These are phyloP conservation scores for Melanophora roralis DNA, from an alignment of 2,888 invertebrate genomes.

Conservation along the genomic window DNA sequence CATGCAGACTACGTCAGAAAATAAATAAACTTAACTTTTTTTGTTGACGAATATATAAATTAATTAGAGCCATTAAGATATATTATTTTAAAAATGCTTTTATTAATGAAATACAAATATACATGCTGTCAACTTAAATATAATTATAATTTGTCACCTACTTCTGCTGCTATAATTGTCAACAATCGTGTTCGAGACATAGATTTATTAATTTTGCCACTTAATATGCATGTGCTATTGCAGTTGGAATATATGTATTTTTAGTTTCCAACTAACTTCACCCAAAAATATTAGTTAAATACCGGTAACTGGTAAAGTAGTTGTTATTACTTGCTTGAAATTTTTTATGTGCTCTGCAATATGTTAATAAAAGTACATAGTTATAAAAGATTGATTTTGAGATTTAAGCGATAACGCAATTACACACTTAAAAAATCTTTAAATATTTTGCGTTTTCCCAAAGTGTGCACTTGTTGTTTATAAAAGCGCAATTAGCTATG, in stretches of 20 bases:
- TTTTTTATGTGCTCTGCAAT: background rate
- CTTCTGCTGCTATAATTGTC: slow-evolving; percentile 21
- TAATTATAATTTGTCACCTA: slow-evolving; percentile 6
- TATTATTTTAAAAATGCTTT: background rate
- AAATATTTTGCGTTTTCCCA: no score
- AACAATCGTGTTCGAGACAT: slow-evolving; percentile 12
- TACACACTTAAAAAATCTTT: no score
- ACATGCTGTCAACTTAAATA: background rate
- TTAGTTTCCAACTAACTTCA: background rate
- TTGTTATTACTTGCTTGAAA: background rate
- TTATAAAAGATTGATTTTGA: background rate
- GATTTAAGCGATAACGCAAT: background rate
- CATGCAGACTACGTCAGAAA: background rate
- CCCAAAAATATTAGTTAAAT: slow-evolving; percentile 1
- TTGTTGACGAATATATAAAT: background rate
- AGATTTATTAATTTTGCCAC: slow-evolving; percentile 29
- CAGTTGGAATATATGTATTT: background rate
- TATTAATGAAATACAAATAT: background rate
- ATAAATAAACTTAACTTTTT: background rate
- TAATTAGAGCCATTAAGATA: slow-evolving; percentile 3
- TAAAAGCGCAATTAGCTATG: no score
- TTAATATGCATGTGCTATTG: slow-evolving; percentile 25
- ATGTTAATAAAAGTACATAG: no score
- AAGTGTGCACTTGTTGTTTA: no score
- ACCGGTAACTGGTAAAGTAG: background rate